A percentile compares a stretch with the other conserved stretches of the same genome.
phyloP scores from a whole-genome alignment of 2,888 invertebrate genomes.

The Oxytorus armatus region DNA sequence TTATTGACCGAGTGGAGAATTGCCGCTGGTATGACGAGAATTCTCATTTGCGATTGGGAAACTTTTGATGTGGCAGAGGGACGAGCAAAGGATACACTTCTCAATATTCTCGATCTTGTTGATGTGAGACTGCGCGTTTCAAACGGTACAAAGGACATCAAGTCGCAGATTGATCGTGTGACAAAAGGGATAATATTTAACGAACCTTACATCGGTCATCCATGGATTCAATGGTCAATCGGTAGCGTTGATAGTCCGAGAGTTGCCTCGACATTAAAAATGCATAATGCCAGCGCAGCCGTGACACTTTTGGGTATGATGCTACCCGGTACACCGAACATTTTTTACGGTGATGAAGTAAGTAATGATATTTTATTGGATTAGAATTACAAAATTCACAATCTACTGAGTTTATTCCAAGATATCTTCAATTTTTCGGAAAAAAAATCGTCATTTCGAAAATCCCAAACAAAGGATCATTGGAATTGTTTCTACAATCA shows the following conservation, averaged over 20 bases:
- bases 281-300: constrained; percentile 88
- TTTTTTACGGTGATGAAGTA: constrained; percentile 97
- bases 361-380: constrained; percentile 80
- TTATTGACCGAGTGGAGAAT: constrained; percentile 89
- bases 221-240: constrained; percentile 93
- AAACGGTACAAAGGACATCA: constrained; percentile 87
- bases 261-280: constrained; percentile 85
- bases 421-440: too few relatives aligned
- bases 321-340: constrained; percentile 93
- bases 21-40: constrained; percentile 87
- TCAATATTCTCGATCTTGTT: constrained; percentile 89
- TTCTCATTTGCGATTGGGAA: constrained; percentile 89
- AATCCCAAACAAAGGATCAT: too few relatives aligned
- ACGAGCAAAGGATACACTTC: constrained; percentile 86
- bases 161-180: constrained; percentile 86
- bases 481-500: too few relatives aligned
- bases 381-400: too few relatives aligned
- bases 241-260: constrained; percentile 88
- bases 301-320: constrained; percentile 91
- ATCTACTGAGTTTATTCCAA: too few relatives aligned
- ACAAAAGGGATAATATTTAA: constrained; percentile 87
- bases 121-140: constrained; percentile 88
- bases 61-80: constrained; percentile 85
- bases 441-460: too few relatives aligned
- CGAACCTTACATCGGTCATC: constrained; percentile 85